phyloP scores from a whole-genome alignment of 2,113 vertebrate species.

The Lagenorhynchus albirostris region DNA sequence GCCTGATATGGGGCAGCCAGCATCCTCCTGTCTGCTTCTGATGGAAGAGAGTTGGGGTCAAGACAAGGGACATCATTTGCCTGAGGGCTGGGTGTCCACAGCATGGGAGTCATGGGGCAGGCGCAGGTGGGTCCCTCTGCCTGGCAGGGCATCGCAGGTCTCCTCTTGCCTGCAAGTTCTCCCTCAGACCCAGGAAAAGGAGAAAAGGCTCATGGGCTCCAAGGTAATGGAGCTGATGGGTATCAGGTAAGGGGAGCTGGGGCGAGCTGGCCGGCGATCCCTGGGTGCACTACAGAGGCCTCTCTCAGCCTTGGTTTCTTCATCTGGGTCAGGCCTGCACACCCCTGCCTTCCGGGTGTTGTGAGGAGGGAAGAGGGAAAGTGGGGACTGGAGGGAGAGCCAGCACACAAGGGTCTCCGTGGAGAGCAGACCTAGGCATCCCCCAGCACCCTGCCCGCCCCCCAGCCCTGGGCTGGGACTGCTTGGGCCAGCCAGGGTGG shows the following conservation, averaged over 20 bases:
- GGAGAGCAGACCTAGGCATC: not conserved
- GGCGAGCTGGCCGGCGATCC: not conserved
- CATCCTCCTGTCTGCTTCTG: not conserved
- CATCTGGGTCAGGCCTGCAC: not conserved
- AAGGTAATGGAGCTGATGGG: slow-evolving; percentile 36
- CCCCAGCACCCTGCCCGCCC: too few species aligned
- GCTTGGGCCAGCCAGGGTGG: not conserved
- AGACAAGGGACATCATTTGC: not conserved
- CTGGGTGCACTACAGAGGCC: not conserved
- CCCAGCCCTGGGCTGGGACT: not conserved
- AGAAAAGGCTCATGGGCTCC: slow-evolving; percentile 17
- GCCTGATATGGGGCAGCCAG: not conserved
- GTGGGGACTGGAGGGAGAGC: not conserved
- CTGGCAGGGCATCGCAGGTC: not conserved
- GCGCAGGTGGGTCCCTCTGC: not conserved
- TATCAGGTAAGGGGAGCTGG: slow-evolving; percentile 61
- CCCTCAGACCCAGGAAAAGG: slow-evolving; percentile 14
- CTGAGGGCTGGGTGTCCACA: not conserved
- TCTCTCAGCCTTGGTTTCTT: not conserved
- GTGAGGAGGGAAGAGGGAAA: not conserved
- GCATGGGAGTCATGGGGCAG: not conserved
- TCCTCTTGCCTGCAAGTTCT: not conserved
- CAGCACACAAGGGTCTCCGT: not conserved
- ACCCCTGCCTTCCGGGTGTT: not conserved
- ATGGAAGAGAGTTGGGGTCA: not conserved